Conservation (phyloP, 1,140 invertebrate genomes). For the Heliothis subflexa region DNA sequence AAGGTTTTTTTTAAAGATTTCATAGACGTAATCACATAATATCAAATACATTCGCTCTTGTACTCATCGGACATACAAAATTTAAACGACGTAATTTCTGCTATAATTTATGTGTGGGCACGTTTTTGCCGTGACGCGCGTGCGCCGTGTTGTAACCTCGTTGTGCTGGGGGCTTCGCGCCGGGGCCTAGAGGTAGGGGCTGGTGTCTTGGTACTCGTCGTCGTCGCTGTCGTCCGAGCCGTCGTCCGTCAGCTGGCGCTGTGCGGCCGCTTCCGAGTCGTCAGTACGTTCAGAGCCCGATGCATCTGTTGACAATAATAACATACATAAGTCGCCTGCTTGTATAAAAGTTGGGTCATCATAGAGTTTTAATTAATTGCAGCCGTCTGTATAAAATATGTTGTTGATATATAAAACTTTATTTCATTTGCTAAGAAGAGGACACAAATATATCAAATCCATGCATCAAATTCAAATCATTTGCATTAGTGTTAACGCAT, state of each 20-base stretch:
- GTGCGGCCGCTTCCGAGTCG: conserved; percentile 72
- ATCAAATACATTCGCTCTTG: conserved; percentile 83
- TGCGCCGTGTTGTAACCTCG: conserved; percentile 9
- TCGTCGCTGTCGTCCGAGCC: conserved; percentile 78
- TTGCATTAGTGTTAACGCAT: no score
- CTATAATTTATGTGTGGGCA: conserved; percentile 35
- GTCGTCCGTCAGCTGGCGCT: conserved; percentile 82
- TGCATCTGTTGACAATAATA: conserved; percentile 69
- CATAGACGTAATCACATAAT: conserved; percentile 76
- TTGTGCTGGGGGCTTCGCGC: conserved; percentile 12
- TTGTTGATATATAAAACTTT: no score
- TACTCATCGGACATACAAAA: conserved; percentile 67
- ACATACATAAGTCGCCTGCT: not conserved
- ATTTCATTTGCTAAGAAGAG: no score
- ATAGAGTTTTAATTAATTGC: no score
- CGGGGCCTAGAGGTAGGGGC: conserved; percentile 72
- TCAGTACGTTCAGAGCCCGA: conserved; percentile 78
- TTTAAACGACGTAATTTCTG: conserved; percentile 41
- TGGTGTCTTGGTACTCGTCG: conserved; percentile 82
- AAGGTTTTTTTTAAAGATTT: conserved; percentile 27
- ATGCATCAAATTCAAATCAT: no score
- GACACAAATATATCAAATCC: no score
- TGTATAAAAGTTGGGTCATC: no score
- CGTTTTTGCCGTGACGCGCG: conserved; percentile 4
- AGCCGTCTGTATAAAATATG: no score